Evolutionary conservation across 2,797 vertebrate species (phyloP), one percentile per base, ranked within the genome.

Genomic region (Notamacropus eugenii): DNA sequence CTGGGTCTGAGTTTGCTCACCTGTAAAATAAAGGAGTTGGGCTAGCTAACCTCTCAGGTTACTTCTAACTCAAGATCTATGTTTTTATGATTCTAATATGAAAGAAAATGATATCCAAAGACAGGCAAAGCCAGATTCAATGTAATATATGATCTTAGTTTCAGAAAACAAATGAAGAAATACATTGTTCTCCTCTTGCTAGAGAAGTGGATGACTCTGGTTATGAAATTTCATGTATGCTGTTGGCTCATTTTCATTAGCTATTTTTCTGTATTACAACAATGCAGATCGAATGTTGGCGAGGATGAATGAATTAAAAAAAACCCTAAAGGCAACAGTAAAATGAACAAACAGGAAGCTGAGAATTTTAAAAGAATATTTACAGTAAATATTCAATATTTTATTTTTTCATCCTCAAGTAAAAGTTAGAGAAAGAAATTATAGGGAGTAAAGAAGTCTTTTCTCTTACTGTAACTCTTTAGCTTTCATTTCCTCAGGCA

Each of bases 341-440:
- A 87, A 46, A 87, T 50, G 24, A 87, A 46, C 22, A 82, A 46
- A 82, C 2, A 40, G 24, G 67, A 82, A 82, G 12, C n/a, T 82
- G 31, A 90, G 90, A 13, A 29, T 56, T 28, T 34, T 14, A 55
- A 90, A 52, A 54, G 8, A 54, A 29, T 54, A 90, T 31, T 52
- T 55, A 91, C n/a, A 92, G 1, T 92, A 0, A 90, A 50, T 92
- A 91, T 55, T 94, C 16, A 95, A 94, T 3, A 94, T 95, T 94
- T 93, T 92, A 94, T 93, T 93, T 97, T 92, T 16, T 9, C 11
- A 55, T 90, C 62, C 67, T 95, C 31, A 93, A 91, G 55, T 91
- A 59, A 93, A 31, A 93, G 24, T 91, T 54, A 95, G 92, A 31
- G 4, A 92, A 95, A 82, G 19, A n/a, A 90, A 90, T 90, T 27